Conservation (phyloP, 2,113 vertebrate species). For the Hippocampus mohnikei region DNA sequence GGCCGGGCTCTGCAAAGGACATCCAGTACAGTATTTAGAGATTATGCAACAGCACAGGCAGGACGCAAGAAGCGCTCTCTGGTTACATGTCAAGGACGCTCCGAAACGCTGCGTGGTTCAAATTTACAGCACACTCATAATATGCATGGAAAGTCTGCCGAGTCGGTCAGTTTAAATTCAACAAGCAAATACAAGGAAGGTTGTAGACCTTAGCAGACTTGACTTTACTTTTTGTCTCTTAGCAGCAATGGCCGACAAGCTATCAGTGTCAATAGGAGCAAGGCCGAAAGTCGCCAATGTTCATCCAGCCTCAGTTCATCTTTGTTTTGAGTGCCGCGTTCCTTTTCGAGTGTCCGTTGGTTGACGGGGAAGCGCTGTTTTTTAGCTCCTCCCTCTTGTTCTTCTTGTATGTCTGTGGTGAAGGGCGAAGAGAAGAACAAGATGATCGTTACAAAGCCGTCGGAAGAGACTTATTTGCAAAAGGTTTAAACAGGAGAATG, state of each 20-base stretch:
- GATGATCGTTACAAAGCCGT: not conserved
- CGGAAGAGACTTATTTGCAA: not conserved
- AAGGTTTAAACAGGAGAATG: too few relatives aligned
- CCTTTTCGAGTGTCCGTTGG: constrained; percentile 83
- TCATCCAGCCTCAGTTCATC: constrained; percentile 86
- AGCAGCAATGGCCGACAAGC: constrained; percentile 44
- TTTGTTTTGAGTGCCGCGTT: constrained; percentile 78
- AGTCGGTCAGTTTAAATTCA: constrained; percentile 12
- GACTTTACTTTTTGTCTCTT: constrained; percentile 39
- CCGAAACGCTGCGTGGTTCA: constrained; percentile 9
- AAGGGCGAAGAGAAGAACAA: constrained; percentile 3
- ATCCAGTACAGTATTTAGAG: constrained; percentile 8
- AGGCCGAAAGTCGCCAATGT: constrained; percentile 46
- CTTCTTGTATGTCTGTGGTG: constrained; percentile 88
- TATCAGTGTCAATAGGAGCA: constrained; percentile 22
- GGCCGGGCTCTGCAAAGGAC: constrained; percentile 13
- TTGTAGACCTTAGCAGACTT: constrained; percentile 49
- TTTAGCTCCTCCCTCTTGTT: constrained; percentile 81
- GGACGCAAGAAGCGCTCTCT: constrained; percentile 18
- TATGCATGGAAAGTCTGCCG: constrained; percentile 17
- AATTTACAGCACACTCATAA: constrained; percentile 12
- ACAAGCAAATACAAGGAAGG: constrained; percentile 21
- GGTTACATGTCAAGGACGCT: constrained; percentile 30
- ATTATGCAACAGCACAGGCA: constrained; percentile 25
- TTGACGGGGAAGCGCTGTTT: constrained; percentile 74